Evolutionary conservation across 2,113 vertebrate species (phyloP).

Genomic region (Nerophis ophidion): DNA sequence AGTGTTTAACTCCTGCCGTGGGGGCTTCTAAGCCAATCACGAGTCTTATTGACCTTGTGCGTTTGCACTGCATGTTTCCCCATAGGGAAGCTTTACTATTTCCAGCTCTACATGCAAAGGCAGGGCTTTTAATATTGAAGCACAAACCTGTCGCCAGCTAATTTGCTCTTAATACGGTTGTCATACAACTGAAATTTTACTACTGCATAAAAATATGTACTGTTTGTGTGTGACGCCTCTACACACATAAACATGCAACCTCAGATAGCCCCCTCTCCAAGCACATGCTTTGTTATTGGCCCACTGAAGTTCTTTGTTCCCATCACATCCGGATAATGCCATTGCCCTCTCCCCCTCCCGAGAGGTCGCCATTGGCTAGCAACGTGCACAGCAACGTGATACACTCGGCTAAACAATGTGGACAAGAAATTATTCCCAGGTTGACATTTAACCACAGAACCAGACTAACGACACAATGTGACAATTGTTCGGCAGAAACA

Average conservation of each 20-base stretch:
- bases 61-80: slow-evolving; percentile 32
- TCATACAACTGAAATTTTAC: slow-evolving; percentile 4
- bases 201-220: not conserved
- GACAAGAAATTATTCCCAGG: slow-evolving; percentile 32
- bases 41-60: slow-evolving; percentile 40
- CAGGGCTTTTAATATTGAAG: not conserved
- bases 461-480: slow-evolving; percentile 24
- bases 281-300: slow-evolving; percentile 22
- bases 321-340: slow-evolving; percentile 27
- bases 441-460: slow-evolving; percentile 34
- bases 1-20: slow-evolving; percentile 44
- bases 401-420: slow-evolving; percentile 29
- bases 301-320: slow-evolving; percentile 13
- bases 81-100: not conserved
- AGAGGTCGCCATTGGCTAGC: slow-evolving; percentile 20
- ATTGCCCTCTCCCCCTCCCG: slow-evolving; percentile 7
- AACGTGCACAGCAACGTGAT: slow-evolving; percentile 31
- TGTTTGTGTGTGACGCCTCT: not conserved
- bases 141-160: not conserved
- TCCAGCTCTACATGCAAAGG: not conserved
- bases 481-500: slow-evolving; percentile 7
- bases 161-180: not conserved
- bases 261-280: slow-evolving; percentile 11
- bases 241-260: slow-evolving; percentile 4
- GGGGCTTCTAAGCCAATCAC: slow-evolving; percentile 52